These are phyloP conservation scores for Pipistrellus kuhlii DNA, from an alignment of 2,797 vertebrate species.

Conservation along the genomic window DNA sequence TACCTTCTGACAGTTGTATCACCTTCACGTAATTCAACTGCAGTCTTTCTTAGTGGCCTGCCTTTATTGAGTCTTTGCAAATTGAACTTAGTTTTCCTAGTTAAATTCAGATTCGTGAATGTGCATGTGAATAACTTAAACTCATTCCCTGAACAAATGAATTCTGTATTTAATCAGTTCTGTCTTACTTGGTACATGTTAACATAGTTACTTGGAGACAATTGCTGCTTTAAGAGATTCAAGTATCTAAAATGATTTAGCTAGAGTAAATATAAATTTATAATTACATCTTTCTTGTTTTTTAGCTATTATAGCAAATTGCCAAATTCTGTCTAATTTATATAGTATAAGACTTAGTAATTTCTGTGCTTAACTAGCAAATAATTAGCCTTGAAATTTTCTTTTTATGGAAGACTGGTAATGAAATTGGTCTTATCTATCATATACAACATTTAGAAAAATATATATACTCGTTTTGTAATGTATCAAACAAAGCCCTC, in stretches of 20 bases:
- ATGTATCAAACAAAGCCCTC: background rate
- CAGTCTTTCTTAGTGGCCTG: background rate
- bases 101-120: constrained; percentile 15
- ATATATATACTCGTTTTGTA: constrained; percentile 10
- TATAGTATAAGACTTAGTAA: background rate
- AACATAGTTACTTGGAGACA: background rate
- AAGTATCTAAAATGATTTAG: constrained; percentile 34
- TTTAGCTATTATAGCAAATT: background rate
- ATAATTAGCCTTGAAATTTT: constrained; percentile 42
- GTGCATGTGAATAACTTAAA: background rate
- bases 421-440: constrained; percentile 35
- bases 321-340: constrained; percentile 19
- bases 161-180: background rate
- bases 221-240: background rate
- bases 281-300: constrained; percentile 20
- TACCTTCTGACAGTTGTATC: background rate
- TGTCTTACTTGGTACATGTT: background rate
- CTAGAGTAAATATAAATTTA: constrained; percentile 12
- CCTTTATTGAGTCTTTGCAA: background rate
- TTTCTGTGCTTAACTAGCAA: constrained; percentile 43
- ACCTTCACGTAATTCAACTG: background rate
- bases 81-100: background rate
- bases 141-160: background rate
- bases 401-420: background rate
- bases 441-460: background rate